These are phyloP conservation scores for Nasonia longicornis DNA, from an alignment of 1,140 invertebrate species.

Conservation along the genomic window DNA sequence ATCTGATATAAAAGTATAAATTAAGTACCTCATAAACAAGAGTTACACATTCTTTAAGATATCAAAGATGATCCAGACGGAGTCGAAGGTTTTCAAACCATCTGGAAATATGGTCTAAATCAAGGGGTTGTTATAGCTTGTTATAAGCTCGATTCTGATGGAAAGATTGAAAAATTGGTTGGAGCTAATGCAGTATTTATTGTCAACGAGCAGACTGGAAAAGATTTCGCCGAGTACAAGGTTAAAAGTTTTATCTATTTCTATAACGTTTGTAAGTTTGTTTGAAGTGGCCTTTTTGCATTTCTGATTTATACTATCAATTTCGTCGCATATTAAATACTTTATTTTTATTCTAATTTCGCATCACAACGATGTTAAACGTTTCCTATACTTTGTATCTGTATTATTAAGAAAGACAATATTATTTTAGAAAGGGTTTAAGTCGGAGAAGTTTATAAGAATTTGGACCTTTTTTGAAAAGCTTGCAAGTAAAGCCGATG, in stretches of 20 bases:
- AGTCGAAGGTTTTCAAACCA: slow-evolving; percentile 41
- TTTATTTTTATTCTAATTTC: no score
- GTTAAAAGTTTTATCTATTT: not conserved
- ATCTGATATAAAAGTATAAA: no score
- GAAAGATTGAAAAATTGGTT: slow-evolving; percentile 55
- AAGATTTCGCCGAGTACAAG: slow-evolving; percentile 1
- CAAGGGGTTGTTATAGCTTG: slow-evolving; percentile 56
- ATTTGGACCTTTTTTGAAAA: slow-evolving; percentile 24
- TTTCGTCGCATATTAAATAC: no score
- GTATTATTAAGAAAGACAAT: no score
- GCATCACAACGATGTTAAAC: no score
- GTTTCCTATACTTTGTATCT: no score
- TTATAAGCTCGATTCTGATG: slow-evolving; percentile 51
- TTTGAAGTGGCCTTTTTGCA: no score
- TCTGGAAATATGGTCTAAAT: slow-evolving; percentile 52
- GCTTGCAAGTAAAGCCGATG: slow-evolving; percentile 39
- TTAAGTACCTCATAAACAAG: no score
- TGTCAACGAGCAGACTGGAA: slow-evolving; percentile 2
- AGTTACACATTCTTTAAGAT: slow-evolving; percentile 46
- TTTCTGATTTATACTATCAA: no score
- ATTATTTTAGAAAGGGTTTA: slow-evolving; percentile 1
- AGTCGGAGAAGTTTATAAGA: slow-evolving; percentile 19
- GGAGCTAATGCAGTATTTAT: slow-evolving; percentile 55
- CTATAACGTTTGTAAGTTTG: not conserved
- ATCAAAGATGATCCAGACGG: slow-evolving; percentile 50